Percentiles rank a stretch among this genome's conserved stretches.
Conservation (phyloP, 2,113 vertebrate species). For the Rhinoptilus africanus region DNA sequence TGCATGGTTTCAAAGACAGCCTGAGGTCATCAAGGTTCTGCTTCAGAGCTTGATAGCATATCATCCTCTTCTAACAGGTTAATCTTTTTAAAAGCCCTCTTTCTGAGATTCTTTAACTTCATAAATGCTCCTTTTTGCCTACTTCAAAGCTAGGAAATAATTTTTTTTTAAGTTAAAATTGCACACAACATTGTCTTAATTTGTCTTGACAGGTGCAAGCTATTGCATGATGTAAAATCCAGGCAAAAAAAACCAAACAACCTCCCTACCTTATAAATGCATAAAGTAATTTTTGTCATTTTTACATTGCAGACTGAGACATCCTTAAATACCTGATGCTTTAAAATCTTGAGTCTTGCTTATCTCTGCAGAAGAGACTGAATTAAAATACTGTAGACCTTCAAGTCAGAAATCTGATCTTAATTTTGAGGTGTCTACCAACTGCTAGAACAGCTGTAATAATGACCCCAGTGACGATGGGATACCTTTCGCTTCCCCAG, state of each 20-base stretch:
- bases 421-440: neutral
- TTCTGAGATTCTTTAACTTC: neutral
- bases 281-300: neutral
- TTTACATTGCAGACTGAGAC: neutral
- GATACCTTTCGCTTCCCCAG: neutral
- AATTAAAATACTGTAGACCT: neutral
- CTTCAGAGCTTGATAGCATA: neutral
- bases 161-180: neutral
- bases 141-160: neutral
- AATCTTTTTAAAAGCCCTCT: neutral
- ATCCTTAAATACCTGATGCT: neutral
- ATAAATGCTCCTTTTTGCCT: neutral
- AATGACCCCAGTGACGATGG: neutral
- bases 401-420: neutral
- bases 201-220: neutral
- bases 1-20: neutral
- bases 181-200: neutral
- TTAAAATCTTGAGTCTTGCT: neutral
- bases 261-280: neutral
- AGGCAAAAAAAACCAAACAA: accelerated
- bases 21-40: neutral
- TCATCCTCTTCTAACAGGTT: neutral
- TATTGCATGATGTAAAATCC: neutral
- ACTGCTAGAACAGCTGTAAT: neutral
- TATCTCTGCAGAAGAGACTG: neutral